phyloP scores from a whole-genome alignment of 1,140 invertebrate species.

The Contarinia nasturtii region DNA sequence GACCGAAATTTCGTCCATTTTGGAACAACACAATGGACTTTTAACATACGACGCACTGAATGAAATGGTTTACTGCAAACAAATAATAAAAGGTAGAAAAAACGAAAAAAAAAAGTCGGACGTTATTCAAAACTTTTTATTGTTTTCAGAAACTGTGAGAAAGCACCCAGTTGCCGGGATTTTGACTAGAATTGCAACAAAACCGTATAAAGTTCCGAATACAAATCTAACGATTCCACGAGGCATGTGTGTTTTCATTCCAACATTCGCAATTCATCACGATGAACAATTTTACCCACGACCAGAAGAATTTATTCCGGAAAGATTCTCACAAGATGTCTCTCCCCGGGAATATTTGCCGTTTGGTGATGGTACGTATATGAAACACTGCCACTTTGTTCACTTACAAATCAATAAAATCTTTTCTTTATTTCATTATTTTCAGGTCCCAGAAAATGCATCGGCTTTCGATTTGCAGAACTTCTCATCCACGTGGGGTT shows the following conservation, averaged over 20 bases:
- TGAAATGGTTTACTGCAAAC: slow-evolving; percentile 35
- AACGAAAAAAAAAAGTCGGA: neutral
- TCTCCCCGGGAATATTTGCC: no score
- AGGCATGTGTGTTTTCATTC: slow-evolving; percentile 35
- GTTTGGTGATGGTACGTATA: no score
- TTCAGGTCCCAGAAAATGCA: no score
- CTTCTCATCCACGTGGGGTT: no score
- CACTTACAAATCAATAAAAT: no score
- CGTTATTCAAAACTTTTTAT: neutral
- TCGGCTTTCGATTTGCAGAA: no score
- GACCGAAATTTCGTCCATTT: slow-evolving; percentile 31
- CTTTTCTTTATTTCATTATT: no score
- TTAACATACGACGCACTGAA: slow-evolving; percentile 32
- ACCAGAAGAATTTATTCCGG: slow-evolving; percentile 39
- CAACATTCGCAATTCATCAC: slow-evolving; percentile 38
- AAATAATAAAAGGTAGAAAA: slow-evolving; percentile 29
- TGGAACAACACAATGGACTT: slow-evolving; percentile 23
- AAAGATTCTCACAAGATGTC: slow-evolving; percentile 26
- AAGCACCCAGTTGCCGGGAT: slow-evolving; percentile 34
- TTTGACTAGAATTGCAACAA: slow-evolving; percentile 31
- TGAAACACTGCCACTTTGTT: no score
- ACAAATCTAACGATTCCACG: slow-evolving; percentile 30
- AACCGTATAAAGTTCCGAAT: slow-evolving; percentile 33
- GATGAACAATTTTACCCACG: slow-evolving; percentile 34
- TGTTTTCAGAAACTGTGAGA: slow-evolving; percentile 33